Evolutionary conservation across 2,888 invertebrate species (phyloP).

Genomic region (Parapristionchus giblindavisi): DNA sequence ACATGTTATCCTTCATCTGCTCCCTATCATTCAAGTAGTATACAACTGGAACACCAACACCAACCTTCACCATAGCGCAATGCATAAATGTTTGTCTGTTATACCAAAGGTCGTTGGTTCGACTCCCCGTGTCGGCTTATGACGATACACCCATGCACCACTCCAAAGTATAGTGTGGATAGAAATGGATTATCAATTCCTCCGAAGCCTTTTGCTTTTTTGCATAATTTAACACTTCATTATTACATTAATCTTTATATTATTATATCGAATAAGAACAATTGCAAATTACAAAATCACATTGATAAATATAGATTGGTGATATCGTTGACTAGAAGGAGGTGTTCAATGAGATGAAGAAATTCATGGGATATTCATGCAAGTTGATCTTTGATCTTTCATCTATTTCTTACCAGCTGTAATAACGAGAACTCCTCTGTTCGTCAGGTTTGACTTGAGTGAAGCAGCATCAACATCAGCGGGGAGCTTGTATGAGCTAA

Average conservation of each 20-base stretch:
- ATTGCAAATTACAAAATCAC: background rate
- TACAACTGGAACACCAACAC: background rate
- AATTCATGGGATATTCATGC: background rate
- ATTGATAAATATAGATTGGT: background rate
- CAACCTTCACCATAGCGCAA: conserved; percentile 10
- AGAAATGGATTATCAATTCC: background rate
- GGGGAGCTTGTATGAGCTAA: conserved; percentile 61
- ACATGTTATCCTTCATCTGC: background rate
- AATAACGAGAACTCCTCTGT: conserved; percentile 66
- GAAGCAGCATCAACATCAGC: conserved; percentile 63
- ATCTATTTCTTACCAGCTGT: conserved; percentile 61
- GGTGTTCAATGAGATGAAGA: background rate
- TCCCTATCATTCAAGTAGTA: background rate
- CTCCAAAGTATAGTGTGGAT: conserved; percentile 32
- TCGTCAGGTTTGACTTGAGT: conserved; percentile 63
- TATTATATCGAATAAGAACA: background rate
- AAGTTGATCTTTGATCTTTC: conserved; percentile 35
- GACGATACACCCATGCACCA: conserved; percentile 34
- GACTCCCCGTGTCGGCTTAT: conserved; percentile 2
- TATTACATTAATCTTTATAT: background rate
- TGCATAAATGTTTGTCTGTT: conserved; percentile 1
- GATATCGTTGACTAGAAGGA: conserved; percentile 25
- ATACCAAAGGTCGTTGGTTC: background rate
- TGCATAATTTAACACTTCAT: background rate
- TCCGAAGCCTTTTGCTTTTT: conserved; percentile 25